phyloP scores from a whole-genome alignment of 2,113 vertebrate species.

The Eulemur macaco region DNA sequence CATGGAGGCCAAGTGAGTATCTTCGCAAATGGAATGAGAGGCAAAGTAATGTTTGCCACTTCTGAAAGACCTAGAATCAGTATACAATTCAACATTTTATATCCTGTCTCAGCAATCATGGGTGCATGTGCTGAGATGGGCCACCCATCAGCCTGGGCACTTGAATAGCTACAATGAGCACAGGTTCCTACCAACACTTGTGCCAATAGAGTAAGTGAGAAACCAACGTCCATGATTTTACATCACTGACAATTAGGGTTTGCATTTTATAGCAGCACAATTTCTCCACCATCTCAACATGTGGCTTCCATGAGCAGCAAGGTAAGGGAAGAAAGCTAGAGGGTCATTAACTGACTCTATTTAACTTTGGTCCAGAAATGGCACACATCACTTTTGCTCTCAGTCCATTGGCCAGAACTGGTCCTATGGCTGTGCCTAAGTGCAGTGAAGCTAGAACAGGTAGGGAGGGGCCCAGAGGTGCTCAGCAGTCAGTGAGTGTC shows the following conservation, averaged over 20 bases:
- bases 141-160: background rate
- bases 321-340: background rate
- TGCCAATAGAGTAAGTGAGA: background rate
- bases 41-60: background rate
- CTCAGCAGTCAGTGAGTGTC: background rate
- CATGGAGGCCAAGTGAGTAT: background rate
- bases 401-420: background rate
- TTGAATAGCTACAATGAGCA: background rate
- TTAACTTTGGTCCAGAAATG: background rate
- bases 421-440: background rate
- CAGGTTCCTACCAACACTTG: background rate
- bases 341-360: background rate
- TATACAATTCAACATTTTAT: too few species aligned
- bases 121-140: rapidly evolving
- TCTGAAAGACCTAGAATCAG: background rate
- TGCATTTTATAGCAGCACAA: background rate
- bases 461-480: too few species aligned
- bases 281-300: background rate
- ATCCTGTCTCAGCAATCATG: background rate
- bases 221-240: background rate
- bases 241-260: too few species aligned
- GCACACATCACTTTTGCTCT: background rate
- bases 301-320: background rate
- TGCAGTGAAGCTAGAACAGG: background rate
- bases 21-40: background rate